Evolutionary conservation across 1,140 invertebrate species (phyloP).

Genomic region (Globodera ellingtonae): DNA sequence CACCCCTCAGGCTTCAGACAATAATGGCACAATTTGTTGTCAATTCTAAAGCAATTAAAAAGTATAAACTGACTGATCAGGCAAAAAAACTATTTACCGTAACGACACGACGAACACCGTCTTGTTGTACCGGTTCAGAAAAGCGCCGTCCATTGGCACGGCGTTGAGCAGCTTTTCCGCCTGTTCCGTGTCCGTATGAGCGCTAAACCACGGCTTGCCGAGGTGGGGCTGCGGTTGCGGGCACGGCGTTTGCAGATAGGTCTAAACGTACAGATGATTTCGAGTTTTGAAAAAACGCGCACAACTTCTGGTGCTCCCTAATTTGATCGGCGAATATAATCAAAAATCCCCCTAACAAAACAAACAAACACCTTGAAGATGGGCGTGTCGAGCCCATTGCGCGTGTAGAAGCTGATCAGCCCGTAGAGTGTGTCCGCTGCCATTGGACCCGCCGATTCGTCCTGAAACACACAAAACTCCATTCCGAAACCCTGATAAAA

Average conservation of each 20-base stretch:
- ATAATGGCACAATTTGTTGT: slow-evolving; percentile 62
- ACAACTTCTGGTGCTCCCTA: background rate
- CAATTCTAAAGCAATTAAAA: slow-evolving; percentile 44
- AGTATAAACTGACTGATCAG: background rate
- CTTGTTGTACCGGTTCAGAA: slow-evolving; percentile 59
- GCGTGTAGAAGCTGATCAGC: slow-evolving; percentile 64
- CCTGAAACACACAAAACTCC: too few species aligned
- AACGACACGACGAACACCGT: slow-evolving; percentile 64
- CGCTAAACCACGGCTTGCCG: slow-evolving; percentile 60
- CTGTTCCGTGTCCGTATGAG: slow-evolving; percentile 51
- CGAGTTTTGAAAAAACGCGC: too few species aligned
- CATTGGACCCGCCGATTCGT: slow-evolving; percentile 43
- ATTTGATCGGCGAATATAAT: background rate
- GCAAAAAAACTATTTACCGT: slow-evolving; percentile 11
- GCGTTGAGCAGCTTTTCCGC: slow-evolving; percentile 61
- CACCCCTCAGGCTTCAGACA: slow-evolving; percentile 62
- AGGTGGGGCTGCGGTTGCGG: slow-evolving; percentile 64
- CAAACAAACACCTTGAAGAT: slow-evolving; percentile 46
- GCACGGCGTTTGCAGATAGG: slow-evolving; percentile 53
- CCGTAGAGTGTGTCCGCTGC: slow-evolving; percentile 64
- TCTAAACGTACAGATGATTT: background rate
- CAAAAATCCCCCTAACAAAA: too few species aligned
- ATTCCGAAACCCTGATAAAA: too few species aligned
- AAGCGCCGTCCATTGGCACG: slow-evolving; percentile 60
- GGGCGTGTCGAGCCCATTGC: slow-evolving; percentile 54